A percentile compares a stretch with the other conserved stretches of the same genome.
phyloP scores from a whole-genome alignment of 2,113 vertebrate genomes.

The Bungarus multicinctus region DNA sequence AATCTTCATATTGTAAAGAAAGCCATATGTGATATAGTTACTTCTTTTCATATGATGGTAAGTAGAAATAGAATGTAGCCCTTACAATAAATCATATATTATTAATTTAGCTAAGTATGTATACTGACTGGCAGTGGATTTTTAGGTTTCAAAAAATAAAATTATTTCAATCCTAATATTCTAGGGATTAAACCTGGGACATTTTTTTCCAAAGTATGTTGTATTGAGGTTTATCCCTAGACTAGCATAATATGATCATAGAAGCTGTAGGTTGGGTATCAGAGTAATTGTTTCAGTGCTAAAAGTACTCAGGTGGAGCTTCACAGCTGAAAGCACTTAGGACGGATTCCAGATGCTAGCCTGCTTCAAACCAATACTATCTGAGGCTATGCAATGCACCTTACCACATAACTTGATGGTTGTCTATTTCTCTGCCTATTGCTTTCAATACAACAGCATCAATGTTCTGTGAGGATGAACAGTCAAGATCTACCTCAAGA shows the following conservation, averaged over 20 bases:
- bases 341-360: neutral
- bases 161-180: neutral
- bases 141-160: neutral
- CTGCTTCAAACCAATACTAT: neutral
- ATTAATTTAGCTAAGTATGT: neutral
- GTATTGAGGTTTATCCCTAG: neutral
- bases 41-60: neutral
- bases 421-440: neutral
- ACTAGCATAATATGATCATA: neutral
- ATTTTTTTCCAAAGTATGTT: neutral
- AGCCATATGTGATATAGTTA: neutral
- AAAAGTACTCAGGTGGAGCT: neutral
- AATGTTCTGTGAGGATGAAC: neutral
- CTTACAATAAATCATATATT: neutral
- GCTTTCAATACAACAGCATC: neutral
- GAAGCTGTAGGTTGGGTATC: neutral
- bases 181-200: neutral
- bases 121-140: neutral
- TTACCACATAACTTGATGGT: neutral
- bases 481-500: neutral
- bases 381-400: neutral
- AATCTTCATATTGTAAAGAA: neutral
- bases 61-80: neutral
- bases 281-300: neutral
- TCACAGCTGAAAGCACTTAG: neutral